phyloP scores from a whole-genome alignment of 2,888 invertebrate species.

The Cephonodes hylas region DNA sequence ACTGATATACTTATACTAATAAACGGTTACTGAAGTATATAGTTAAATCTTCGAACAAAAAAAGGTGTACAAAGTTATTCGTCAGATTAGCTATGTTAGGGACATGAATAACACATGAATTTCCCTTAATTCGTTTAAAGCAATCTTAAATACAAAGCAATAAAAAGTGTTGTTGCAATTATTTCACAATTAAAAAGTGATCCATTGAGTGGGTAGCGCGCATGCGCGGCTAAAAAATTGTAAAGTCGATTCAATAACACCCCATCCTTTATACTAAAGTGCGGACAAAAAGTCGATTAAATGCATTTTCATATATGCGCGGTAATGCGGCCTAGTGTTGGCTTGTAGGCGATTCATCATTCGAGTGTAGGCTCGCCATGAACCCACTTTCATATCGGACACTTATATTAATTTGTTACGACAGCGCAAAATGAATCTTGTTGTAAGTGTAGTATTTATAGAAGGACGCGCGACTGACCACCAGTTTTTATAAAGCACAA shows the following conservation, averaged over 20 bases:
- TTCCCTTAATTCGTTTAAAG: constrained; percentile 5
- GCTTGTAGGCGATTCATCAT: constrained; percentile 30
- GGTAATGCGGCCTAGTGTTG: constrained; percentile 34
- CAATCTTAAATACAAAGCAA: constrained; percentile 29
- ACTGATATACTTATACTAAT: too few species aligned
- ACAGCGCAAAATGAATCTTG: too few species aligned
- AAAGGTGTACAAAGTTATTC: too few species aligned
- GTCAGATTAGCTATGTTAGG: too few species aligned
- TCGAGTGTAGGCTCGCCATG: constrained; percentile 23
- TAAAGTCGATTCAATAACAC: constrained; percentile 37
- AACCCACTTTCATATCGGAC: not conserved
- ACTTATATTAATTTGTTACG: not conserved
- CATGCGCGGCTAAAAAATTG: constrained; percentile 37
- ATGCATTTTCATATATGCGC: constrained; percentile 36
- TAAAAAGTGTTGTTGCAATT: constrained; percentile 38
- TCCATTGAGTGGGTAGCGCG: constrained; percentile 39
- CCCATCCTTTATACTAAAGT: constrained; percentile 38
- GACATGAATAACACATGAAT: not conserved
- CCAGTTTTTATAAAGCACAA: too few species aligned
- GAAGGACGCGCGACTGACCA: too few species aligned
- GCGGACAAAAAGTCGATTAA: constrained; percentile 34
- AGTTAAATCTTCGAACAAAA: too few species aligned
- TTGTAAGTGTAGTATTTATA: too few species aligned
- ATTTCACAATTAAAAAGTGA: constrained; percentile 45
- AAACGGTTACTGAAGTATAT: too few species aligned